Conservation (phyloP, 2,888 invertebrate species). For the Eubasilissa splendida region DNA sequence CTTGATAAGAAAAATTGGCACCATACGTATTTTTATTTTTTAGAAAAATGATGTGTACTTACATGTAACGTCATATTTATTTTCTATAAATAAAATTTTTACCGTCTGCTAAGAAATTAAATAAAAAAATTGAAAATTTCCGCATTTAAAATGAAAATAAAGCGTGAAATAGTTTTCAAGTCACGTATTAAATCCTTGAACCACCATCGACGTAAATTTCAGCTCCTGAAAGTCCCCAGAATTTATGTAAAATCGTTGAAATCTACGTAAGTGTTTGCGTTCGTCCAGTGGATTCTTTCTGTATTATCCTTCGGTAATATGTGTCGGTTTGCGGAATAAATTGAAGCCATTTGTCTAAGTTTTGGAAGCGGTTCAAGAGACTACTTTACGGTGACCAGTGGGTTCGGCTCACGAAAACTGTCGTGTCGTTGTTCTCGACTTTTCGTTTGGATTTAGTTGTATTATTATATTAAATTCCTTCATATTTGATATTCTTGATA, state of each 20-base stretch:
- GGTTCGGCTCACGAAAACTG: not conserved
- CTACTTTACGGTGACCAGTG: conserved; percentile 24
- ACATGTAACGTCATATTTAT: no score
- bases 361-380: conserved; percentile 41
- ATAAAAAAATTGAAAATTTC: no score
- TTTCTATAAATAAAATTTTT: no score
- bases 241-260: conserved; percentile 33
- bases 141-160: no score
- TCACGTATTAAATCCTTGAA: not conserved
- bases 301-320: conserved; percentile 42
- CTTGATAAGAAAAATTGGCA: no score
- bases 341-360: conserved; percentile 44
- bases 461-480: no score
- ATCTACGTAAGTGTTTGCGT: conserved; percentile 35
- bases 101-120: no score
- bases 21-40: no score
- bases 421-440: conserved; percentile 4
- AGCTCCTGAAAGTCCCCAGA: not conserved
- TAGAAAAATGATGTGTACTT: no score
- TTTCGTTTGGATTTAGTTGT: no score
- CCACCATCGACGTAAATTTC: conserved; percentile 15
- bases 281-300: conserved; percentile 33
- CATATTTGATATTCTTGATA: no score
- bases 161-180: no score
- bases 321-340: conserved; percentile 39